Conservation (phyloP, 2,888 invertebrate genomes). For the Drosophila gaucha region DNA sequence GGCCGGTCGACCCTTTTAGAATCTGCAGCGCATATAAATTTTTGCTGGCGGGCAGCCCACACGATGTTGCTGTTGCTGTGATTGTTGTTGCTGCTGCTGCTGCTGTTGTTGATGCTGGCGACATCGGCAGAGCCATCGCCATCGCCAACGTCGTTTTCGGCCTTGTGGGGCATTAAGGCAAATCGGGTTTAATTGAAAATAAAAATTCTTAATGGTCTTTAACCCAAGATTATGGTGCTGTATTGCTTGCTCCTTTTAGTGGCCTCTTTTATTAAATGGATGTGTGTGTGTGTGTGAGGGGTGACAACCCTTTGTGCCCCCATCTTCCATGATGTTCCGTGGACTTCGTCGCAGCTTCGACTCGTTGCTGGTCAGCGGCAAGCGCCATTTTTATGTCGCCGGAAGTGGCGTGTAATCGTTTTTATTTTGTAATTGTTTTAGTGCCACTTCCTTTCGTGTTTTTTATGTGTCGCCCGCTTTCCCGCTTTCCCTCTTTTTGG, state of each 20-base stretch:
- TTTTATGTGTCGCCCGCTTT: slow-evolving; percentile 71
- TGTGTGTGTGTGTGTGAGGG: slow-evolving; percentile 30
- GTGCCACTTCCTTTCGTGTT: slow-evolving; percentile 81
- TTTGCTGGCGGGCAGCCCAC: slow-evolving; percentile 46
- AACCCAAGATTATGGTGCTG: slow-evolving; percentile 80
- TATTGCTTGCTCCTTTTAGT: slow-evolving; percentile 75
- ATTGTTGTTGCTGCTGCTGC: slow-evolving; percentile 27
- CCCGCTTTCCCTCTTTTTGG: slow-evolving; percentile 21
- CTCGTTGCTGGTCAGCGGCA: slow-evolving; percentile 51
- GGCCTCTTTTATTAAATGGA: slow-evolving; percentile 70
- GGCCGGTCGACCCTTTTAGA: slow-evolving; percentile 76
- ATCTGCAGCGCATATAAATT: slow-evolving; percentile 80
- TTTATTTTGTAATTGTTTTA: slow-evolving; percentile 80
- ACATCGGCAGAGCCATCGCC: slow-evolving; percentile 45
- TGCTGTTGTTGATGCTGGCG: slow-evolving; percentile 46
- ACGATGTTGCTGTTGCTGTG: slow-evolving; percentile 45
- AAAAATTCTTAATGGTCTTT: slow-evolving; percentile 82
- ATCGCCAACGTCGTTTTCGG: slow-evolving; percentile 66
- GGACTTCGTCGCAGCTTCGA: slow-evolving; percentile 2
- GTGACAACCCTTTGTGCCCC: slow-evolving; percentile 43
- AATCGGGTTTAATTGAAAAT: slow-evolving; percentile 82
- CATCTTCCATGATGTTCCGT: slow-evolving; percentile 22
- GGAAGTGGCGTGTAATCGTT: slow-evolving; percentile 80
- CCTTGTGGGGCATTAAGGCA: slow-evolving; percentile 81
- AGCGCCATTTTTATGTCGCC: slow-evolving; percentile 79